phyloP scores from a whole-genome alignment of 1,140 invertebrate genomes.

The Drosophila nannoptera region DNA sequence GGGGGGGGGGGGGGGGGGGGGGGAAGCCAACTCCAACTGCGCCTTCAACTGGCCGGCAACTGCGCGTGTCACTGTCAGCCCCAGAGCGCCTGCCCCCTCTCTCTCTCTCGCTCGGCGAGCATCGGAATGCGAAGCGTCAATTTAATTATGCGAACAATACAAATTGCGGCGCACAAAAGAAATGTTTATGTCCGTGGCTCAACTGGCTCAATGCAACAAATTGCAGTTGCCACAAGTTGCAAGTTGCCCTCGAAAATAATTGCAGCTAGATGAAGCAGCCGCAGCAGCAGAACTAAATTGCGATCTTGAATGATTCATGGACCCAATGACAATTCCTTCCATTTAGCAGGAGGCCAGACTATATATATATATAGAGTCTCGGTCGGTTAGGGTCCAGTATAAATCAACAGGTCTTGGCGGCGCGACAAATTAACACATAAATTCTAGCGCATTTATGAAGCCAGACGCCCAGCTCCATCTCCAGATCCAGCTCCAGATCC shows the following conservation, averaged over 20 bases:
- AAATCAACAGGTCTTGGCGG: constrained; percentile 67
- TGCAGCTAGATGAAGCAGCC: constrained; percentile 10
- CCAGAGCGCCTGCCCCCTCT: no score
- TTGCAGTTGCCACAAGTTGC: constrained; percentile 38
- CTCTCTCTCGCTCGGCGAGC: neutral
- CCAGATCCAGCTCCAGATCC: neutral
- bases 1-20: no score
- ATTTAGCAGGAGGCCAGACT: no score
- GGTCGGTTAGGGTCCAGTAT: constrained; percentile 21
- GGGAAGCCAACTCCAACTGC: neutral
- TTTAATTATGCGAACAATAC: constrained; percentile 78
- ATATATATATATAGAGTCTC: neutral
- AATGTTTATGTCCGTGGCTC: constrained; percentile 69
- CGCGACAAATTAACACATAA: constrained; percentile 76
- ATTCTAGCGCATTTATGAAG: constrained; percentile 57
- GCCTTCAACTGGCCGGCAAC: neutral
- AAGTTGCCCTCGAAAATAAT: constrained; percentile 43
- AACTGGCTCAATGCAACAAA: constrained; percentile 55
- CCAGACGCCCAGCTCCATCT: neutral
- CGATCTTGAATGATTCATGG: no score
- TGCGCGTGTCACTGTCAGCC: constrained; percentile 73
- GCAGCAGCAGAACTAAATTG: neutral
- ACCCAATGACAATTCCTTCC: no score
- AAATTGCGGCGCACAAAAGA: constrained; percentile 65
- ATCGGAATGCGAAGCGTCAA: constrained; percentile 72